Conservation (phyloP, 2,888 invertebrate species). For the Scaptomyza cyrtandrae region DNA sequence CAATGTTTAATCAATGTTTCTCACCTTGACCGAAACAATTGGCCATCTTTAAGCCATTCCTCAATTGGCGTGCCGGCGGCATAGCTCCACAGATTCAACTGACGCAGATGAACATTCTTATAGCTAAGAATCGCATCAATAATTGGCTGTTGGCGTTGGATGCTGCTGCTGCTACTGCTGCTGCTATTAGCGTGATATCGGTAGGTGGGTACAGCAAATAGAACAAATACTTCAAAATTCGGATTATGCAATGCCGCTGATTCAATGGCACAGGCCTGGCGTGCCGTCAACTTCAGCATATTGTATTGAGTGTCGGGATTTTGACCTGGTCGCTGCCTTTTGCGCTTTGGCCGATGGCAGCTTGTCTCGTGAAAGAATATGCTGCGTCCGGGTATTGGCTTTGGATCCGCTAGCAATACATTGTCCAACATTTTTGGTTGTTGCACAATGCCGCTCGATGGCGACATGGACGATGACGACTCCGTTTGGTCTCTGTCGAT, state of each 20-base stretch:
- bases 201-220: constrained; percentile 81
- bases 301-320: constrained; percentile 33
- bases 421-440: constrained; percentile 70
- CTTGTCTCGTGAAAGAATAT: constrained; percentile 85
- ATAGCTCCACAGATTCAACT: constrained; percentile 82
- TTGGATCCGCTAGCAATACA: constrained; percentile 74
- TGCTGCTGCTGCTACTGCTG: constrained; percentile 7
- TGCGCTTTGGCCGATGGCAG: constrained; percentile 64
- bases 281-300: constrained; percentile 69
- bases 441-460: background rate
- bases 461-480: background rate
- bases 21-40: constrained; percentile 78
- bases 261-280: constrained; percentile 83
- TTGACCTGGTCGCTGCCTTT: constrained; percentile 27
- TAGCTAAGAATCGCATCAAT: constrained; percentile 79
- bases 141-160: constrained; percentile 50
- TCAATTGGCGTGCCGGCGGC: constrained; percentile 80
- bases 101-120: constrained; percentile 80
- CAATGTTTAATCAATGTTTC: background rate
- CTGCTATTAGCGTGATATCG: constrained; percentile 47
- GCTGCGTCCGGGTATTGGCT: constrained; percentile 78
- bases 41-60: constrained; percentile 79
- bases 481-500: constrained; percentile 44
- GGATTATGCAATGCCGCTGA: constrained; percentile 82
- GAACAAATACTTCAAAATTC: constrained; percentile 78